Evolutionary conservation across 2,113 vertebrate genomes (phyloP).

Genomic region (Polypterus senegalus): DNA sequence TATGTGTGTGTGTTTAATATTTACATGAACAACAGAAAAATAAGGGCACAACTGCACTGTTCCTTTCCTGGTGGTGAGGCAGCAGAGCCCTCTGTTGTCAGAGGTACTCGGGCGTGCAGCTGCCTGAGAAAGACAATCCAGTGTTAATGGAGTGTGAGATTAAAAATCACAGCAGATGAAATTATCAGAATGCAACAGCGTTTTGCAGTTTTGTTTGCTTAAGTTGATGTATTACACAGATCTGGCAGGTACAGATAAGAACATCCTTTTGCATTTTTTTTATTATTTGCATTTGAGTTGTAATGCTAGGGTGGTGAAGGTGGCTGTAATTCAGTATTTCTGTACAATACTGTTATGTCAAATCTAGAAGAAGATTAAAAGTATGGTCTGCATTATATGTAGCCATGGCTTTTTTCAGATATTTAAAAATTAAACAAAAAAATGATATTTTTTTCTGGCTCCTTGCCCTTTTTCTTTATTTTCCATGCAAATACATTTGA

Average conservation of each 20-base stretch:
- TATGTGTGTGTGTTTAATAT: no score
- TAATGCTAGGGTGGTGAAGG: not conserved
- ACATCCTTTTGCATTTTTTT: not conserved
- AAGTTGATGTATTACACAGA: slow-evolving; percentile 3
- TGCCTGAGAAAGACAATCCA: slow-evolving; percentile 2
- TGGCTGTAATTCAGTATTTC: not conserved
- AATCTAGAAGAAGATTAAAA: not conserved
- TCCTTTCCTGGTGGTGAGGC: no score
- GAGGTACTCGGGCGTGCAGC: not conserved
- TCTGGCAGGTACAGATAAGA: not conserved
- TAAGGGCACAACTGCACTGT: no score
- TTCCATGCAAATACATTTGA: not conserved
- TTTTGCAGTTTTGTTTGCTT: slow-evolving; percentile 4
- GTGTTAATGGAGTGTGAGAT: slow-evolving; percentile 5
- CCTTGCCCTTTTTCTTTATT: no score
- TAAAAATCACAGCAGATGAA: slow-evolving; percentile 7
- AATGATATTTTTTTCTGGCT: no score
- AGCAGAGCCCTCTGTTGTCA: not conserved
- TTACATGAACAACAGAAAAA: no score
- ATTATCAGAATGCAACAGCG: slow-evolving; percentile 5
- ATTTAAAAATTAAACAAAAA: no score
- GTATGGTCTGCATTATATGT: not conserved
- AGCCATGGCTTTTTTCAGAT: no score
- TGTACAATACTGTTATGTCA: not conserved
- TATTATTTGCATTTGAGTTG: not conserved